phyloP scores from a whole-genome alignment of 2,888 invertebrate species.

The Limnephilus auricula region DNA sequence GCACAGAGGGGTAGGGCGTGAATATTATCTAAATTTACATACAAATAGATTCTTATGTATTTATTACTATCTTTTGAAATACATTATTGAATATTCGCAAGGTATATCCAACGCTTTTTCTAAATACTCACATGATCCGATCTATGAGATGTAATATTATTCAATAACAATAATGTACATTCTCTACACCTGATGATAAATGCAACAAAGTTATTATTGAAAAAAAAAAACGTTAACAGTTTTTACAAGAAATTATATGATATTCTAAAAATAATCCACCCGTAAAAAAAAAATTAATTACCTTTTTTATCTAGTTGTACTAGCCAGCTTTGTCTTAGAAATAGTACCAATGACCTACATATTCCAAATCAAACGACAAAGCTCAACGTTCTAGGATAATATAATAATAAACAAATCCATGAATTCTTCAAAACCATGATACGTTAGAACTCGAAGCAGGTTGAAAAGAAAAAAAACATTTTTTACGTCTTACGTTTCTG shows the following conservation, averaged over 20 bases:
- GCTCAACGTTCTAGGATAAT: neutral
- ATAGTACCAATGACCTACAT: no score
- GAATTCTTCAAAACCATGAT: neutral
- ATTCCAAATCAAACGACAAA: no score
- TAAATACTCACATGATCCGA: neutral
- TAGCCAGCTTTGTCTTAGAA: neutral
- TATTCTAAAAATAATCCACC: neutral
- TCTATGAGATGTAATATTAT: neutral
- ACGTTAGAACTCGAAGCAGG: neutral
- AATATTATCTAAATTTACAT: slow-evolving; percentile 56
- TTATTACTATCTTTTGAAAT: slow-evolving; percentile 34
- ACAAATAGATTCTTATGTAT: slow-evolving; percentile 53
- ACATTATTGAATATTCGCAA: neutral
- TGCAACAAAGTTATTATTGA: neutral
- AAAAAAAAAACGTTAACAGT: neutral
- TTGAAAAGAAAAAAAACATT: neutral
- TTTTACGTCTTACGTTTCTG: neutral
- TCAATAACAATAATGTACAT: neutral
- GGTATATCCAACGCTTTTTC: neutral
- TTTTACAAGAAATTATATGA: neutral
- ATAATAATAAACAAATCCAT: neutral
- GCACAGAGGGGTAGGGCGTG: slow-evolving; percentile 56
- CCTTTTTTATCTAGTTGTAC: no score
- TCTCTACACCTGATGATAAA: neutral
- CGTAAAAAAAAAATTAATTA: neutral